Conservation (phyloP, 2,797 vertebrate species). For the Adrianichthys oophorus region DNA sequence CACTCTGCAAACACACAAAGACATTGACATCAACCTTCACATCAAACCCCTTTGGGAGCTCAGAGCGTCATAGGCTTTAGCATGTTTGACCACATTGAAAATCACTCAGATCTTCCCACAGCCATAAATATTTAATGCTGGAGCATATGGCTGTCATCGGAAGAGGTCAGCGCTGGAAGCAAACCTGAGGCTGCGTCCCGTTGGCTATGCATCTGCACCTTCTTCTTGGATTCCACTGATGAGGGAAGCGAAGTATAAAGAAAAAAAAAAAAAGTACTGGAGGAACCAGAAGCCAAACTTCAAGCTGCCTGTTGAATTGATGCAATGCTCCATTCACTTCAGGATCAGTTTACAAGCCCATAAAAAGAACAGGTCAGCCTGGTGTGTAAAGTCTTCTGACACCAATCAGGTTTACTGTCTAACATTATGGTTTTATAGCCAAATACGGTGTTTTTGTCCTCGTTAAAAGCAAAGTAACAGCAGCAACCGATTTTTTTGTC, state of each 20-base stretch:
- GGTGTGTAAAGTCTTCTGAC: no score
- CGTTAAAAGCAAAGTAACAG: not conserved
- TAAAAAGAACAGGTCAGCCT: no score
- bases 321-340: not conserved
- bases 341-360: no score
- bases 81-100: constrained; percentile 21
- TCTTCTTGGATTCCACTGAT: constrained; percentile 5
- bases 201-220: constrained; percentile 52
- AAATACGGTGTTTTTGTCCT: not conserved
- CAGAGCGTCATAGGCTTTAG: constrained; percentile 10
- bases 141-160: constrained; percentile 67
- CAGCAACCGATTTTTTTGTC: not conserved
- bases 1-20: constrained; percentile 2
- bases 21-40: constrained; percentile 22
- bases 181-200: constrained; percentile 42
- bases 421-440: not conserved
- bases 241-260: not conserved
- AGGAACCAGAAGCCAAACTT: not conserved
- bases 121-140: constrained; percentile 60
- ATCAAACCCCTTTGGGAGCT: constrained; percentile 17
- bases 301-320: not conserved
- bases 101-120: constrained; percentile 36
- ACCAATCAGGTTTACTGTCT: not conserved
- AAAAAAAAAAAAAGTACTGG: constrained; percentile 1
- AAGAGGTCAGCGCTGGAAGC: constrained; percentile 54